A percentile compares a stretch with the other conserved stretches of the same genome.
These are phyloP conservation scores for Latheticus oryzae DNA, from an alignment of 2,888 invertebrate genomes.

Conservation along the genomic window DNA sequence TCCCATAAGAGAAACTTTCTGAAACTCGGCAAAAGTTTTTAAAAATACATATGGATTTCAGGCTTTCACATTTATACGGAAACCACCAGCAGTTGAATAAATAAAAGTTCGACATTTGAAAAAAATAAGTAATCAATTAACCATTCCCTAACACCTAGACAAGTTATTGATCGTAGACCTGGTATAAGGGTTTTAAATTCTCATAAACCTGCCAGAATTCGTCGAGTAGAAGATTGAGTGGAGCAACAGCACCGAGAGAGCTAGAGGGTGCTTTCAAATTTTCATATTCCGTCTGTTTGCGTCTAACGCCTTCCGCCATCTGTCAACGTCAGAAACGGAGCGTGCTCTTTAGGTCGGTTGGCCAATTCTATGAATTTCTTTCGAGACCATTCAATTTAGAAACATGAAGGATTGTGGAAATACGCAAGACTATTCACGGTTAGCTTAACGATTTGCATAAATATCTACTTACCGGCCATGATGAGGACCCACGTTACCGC, in stretches of 20 bases:
- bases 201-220: constrained; percentile 61
- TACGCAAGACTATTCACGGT: constrained; percentile 50
- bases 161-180: constrained; percentile 54
- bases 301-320: constrained; percentile 56
- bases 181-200: constrained; percentile 61
- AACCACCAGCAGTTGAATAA: too few relatives aligned
- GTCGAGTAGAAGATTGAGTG: constrained; percentile 59
- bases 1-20: too few relatives aligned
- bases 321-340: constrained; percentile 56
- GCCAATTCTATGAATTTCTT: constrained; percentile 58
- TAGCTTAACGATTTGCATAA: too few relatives aligned
- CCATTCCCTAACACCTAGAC: constrained; percentile 52
- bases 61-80: too few relatives aligned
- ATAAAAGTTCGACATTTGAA: too few relatives aligned
- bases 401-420: constrained; percentile 53
- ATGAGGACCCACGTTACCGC: constrained; percentile 86
- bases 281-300: constrained; percentile 60
- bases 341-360: constrained; percentile 55
- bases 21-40: too few relatives aligned
- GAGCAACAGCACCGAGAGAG: constrained; percentile 56
- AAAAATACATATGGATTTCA: too few relatives aligned
- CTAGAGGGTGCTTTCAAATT: constrained; percentile 58
- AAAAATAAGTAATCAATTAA: too few relatives aligned
- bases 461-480: constrained; percentile 78
- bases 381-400: constrained; percentile 53